Conservation (phyloP, 2,888 invertebrate species). For the Chymomyza amoena region DNA sequence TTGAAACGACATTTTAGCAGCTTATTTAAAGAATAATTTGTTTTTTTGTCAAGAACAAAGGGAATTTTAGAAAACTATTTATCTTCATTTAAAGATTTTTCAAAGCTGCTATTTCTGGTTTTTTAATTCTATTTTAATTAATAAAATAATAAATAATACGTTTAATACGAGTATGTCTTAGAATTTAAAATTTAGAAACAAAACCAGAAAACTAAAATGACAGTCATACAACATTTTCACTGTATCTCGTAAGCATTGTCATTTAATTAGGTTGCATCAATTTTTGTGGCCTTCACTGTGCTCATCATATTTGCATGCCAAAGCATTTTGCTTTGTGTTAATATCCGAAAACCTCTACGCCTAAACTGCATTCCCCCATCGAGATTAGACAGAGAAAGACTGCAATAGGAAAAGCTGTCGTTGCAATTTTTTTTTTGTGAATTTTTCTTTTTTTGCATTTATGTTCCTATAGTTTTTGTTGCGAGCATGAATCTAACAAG, state of each 20-base stretch:
- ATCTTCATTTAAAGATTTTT: no score
- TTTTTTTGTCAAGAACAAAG: no score
- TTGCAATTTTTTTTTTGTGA: conserved; percentile 9
- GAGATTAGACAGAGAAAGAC: conserved; percentile 37
- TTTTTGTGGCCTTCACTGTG: conserved; percentile 39
- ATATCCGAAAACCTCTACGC: conserved; percentile 16
- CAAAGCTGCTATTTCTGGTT: no score
- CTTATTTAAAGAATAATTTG: no score
- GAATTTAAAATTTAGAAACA: no score
- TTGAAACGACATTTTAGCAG: no score
- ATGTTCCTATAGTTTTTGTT: neutral
- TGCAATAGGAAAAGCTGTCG: conserved; percentile 14
- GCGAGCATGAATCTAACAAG: conserved; percentile 33
- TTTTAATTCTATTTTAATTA: no score
- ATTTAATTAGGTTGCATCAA: neutral
- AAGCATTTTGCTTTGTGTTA: neutral
- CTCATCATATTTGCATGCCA: conserved; percentile 30
- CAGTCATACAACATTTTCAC: neutral
- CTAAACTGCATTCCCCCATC: conserved; percentile 36
- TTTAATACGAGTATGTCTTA: no score
- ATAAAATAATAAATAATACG: no score
- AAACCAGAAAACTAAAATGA: no score
- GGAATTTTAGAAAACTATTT: no score
- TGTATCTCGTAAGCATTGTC: neutral
- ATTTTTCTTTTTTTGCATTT: neutral